phyloP scores from a whole-genome alignment of 2,113 vertebrate genomes.

The Furnarius figulus region DNA sequence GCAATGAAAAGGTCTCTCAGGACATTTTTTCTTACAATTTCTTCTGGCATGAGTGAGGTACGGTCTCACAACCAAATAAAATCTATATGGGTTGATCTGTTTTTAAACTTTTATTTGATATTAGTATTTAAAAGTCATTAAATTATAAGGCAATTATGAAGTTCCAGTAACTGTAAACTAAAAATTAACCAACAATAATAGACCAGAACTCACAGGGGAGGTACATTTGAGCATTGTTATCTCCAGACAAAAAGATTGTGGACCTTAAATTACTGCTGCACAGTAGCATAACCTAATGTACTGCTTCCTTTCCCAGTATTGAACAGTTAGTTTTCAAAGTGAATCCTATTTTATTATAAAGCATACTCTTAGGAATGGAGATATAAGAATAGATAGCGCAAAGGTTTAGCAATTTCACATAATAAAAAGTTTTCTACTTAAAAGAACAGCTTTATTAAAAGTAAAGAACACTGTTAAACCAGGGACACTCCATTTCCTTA shows the following conservation, averaged over 20 bases:
- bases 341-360: neutral
- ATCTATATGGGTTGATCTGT: rapidly evolving
- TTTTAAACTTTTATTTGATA: neutral
- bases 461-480: neutral
- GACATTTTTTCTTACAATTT: neutral
- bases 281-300: no score
- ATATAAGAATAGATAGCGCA: neutral
- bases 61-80: neutral
- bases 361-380: neutral
- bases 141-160: neutral
- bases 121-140: neutral
- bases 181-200: neutral
- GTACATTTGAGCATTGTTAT: neutral
- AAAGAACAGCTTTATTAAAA: neutral
- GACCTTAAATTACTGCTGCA: neutral
- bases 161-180: neutral
- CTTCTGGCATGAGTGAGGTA: neutral
- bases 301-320: neutral
- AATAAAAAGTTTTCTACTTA: neutral
- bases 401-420: neutral
- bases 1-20: neutral
- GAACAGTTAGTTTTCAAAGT: neutral
- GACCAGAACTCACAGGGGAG: neutral
- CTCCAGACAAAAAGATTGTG: neutral
- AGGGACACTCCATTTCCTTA: neutral